phyloP scores from a whole-genome alignment of 2,888 invertebrate species.

The Stenotaenia linearis region DNA sequence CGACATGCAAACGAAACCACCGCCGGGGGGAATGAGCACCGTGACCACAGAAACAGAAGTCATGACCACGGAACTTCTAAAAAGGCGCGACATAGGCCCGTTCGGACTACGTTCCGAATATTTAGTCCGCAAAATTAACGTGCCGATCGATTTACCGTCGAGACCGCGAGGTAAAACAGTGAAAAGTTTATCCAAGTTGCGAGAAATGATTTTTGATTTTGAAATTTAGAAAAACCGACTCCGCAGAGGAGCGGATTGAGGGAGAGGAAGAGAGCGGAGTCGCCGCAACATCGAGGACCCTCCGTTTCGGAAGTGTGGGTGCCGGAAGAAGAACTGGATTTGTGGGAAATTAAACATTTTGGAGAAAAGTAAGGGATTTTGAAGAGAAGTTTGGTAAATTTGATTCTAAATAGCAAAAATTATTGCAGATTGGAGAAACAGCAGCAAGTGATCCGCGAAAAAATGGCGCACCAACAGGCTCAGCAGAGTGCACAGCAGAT shows the following conservation, averaged over 20 bases:
- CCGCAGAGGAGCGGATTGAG: slow-evolving; percentile 81
- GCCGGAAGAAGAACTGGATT: slow-evolving; percentile 86
- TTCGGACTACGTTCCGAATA: slow-evolving; percentile 87
- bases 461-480: slow-evolving; percentile 40
- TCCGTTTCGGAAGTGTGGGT: slow-evolving; percentile 94
- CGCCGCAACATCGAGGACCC: slow-evolving; percentile 89
- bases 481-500: slow-evolving; percentile 42
- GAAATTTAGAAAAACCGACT: slow-evolving; percentile 73
- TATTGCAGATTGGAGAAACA: slow-evolving; percentile 46
- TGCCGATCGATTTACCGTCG: slow-evolving; percentile 87
- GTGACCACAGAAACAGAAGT: slow-evolving; percentile 96
- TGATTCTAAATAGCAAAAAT: neutral
- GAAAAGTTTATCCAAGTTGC: too few relatives aligned
- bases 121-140: slow-evolving; percentile 84
- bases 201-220: too few relatives aligned
- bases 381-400: neutral
- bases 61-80: slow-evolving; percentile 81
- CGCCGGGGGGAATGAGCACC: slow-evolving; percentile 49
- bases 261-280: slow-evolving; percentile 86
- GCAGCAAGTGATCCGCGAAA: slow-evolving; percentile 46
- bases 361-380: slow-evolving; percentile 61
- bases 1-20: slow-evolving; percentile 65
- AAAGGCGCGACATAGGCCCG: slow-evolving; percentile 78
- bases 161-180: slow-evolving; percentile 77
- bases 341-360: slow-evolving; percentile 94